Conservation (phyloP, 2,888 invertebrate species). For the Timandra comae region DNA sequence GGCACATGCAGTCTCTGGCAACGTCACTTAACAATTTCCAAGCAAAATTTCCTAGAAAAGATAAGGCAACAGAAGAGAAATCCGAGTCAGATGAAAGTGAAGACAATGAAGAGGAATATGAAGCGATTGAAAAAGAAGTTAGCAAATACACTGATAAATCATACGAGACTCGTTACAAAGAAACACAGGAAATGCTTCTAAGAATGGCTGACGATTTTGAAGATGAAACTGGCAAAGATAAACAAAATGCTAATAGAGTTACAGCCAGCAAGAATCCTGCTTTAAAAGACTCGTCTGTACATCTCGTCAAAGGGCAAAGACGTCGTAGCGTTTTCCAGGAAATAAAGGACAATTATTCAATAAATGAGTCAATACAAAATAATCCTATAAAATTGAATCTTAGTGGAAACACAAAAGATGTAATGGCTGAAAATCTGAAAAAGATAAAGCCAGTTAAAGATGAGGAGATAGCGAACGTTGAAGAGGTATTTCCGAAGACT, state of each 20-base stretch:
- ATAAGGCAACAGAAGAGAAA: constrained; percentile 6
- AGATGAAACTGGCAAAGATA: too few relatives aligned
- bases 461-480: constrained; percentile 23
- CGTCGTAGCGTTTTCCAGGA: constrained; percentile 43
- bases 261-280: constrained; percentile 35
- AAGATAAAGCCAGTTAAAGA: constrained; percentile 13
- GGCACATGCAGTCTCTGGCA: constrained; percentile 53
- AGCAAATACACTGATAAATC: constrained; percentile 59
- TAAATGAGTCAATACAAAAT: constrained; percentile 55
- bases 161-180: constrained; percentile 59
- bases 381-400: constrained; percentile 42
- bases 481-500: constrained; percentile 40
- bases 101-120: constrained; percentile 44
- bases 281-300: constrained; percentile 50
- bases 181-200: constrained; percentile 60
- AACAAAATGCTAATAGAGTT: constrained; percentile 11
- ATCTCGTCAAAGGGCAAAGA: constrained; percentile 38
- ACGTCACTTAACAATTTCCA: constrained; percentile 40
- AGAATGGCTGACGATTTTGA: constrained; percentile 57
- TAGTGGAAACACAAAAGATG: constrained; percentile 27
- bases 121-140: constrained; percentile 58
- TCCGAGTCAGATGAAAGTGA: constrained; percentile 19
- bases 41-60: constrained; percentile 21
- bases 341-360: constrained; percentile 50
- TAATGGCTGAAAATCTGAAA: too few relatives aligned